phyloP scores from a whole-genome alignment of 2,888 invertebrate genomes.

The Microplitis manilae region DNA sequence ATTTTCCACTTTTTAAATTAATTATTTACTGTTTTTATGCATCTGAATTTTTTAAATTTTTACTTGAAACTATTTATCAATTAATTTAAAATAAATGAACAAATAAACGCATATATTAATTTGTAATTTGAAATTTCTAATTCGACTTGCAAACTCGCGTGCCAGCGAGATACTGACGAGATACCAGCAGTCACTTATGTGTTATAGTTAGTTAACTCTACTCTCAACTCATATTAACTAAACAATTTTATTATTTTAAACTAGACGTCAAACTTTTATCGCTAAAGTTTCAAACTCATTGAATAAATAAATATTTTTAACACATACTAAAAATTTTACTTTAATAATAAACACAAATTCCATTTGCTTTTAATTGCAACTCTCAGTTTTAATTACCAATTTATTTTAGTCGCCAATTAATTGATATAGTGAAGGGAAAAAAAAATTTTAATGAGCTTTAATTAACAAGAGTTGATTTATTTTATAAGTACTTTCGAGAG shows the following conservation, averaged over 20 bases:
- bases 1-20: background rate
- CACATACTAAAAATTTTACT: too few species aligned
- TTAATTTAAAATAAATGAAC: background rate
- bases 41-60: background rate
- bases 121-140: background rate
- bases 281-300: background rate
- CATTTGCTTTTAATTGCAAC: too few species aligned
- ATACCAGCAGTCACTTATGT: conserved; percentile 20
- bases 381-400: too few species aligned
- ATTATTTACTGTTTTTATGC: background rate
- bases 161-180: conserved; percentile 63
- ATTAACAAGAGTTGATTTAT: background rate
- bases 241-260: background rate
- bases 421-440: too few species aligned
- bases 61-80: too few species aligned
- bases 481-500: background rate
- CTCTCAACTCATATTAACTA: background rate
- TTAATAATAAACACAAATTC: too few species aligned
- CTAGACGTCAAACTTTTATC: background rate
- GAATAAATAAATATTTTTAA: background rate
- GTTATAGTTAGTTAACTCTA: conserved; percentile 19
- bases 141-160: conserved; percentile 61
- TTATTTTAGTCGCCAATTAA: too few species aligned
- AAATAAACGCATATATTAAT: background rate
- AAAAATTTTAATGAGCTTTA: background rate